Evolutionary conservation across 2,797 vertebrate genomes (phyloP).

Genomic region (Thalassophryne amazonica): DNA sequence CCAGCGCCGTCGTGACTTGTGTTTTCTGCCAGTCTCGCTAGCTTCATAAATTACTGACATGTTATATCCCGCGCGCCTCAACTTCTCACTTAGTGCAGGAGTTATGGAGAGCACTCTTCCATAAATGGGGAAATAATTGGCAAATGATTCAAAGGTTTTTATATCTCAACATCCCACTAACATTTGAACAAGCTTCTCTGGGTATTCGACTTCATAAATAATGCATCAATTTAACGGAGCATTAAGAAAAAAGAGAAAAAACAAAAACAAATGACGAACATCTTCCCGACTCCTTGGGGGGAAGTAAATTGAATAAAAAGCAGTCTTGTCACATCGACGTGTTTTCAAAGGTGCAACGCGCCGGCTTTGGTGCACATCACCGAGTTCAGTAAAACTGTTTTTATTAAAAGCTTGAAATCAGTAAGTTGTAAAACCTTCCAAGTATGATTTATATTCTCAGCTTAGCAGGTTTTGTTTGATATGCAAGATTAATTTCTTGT

Average conservation of each 20-base stretch:
- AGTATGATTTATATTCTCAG: constrained; percentile 18
- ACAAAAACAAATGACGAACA: constrained; percentile 78
- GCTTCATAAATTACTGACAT: constrained; percentile 68
- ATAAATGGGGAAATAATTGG: constrained; percentile 75
- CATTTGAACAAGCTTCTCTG: constrained; percentile 66
- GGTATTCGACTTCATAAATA: constrained; percentile 78
- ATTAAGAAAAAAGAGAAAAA: too few relatives aligned
- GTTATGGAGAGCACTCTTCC: constrained; percentile 66
- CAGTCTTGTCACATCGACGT: constrained; percentile 45
- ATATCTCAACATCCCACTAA: constrained; percentile 75
- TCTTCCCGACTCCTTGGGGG: constrained; percentile 63
- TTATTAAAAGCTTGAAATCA: constrained; percentile 46
- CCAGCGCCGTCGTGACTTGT: constrained; percentile 49
- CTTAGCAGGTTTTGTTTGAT: constrained; percentile 59
- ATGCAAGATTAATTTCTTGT: constrained; percentile 41
- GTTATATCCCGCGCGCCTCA: constrained; percentile 59
- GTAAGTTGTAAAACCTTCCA: constrained; percentile 23
- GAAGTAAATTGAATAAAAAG: constrained; percentile 71
- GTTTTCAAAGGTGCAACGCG: constrained; percentile 44
- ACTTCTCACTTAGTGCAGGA: constrained; percentile 56
- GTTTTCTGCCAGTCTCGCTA: constrained; percentile 48
- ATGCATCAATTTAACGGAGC: constrained; percentile 78
- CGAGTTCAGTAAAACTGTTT: constrained; percentile 24
- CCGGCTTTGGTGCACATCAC: constrained; percentile 33
- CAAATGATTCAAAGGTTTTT: constrained; percentile 74